Evolutionary conservation across 2,888 invertebrate genomes (phyloP), one percentile per base, ranked within the genome.

Genomic region (Fabriciana adippe): DNA sequence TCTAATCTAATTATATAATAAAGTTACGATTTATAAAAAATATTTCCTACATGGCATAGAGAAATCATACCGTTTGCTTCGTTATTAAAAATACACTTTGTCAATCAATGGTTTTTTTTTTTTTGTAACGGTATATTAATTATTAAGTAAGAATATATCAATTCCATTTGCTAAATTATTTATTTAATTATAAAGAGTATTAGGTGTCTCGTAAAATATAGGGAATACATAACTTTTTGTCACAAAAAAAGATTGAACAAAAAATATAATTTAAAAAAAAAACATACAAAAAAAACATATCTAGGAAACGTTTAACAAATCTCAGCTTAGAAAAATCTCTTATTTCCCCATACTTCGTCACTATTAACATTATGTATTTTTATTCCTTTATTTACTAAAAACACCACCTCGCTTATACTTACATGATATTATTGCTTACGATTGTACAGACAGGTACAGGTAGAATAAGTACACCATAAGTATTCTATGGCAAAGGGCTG

Each of bases 401-500:
- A 47, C 21, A 3, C 47, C 47, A 57, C 1, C 11, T 15, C 47
- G 35, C 8, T 35, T 57, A 57, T 16, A 18, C 47, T 21, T 47
- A 47, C 21, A 45, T 5, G 57, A 16, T 26, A 57, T 57, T 57
- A 57, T 57, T 57, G 57, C 57, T 21, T 57, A 57, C 47, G 21
- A 57, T 57, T 59, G 57, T 59, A 59, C 47, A n/a, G 26, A 48
- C 57, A 59, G 57, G 57, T 59, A 59, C 57, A 41, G 35, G 26
- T n/a, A 11, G n/a, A 26, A 26, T 59, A 59, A 59, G 57, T 59
- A 59, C 57, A 13, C 57, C 26, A 59, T 57, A 47, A 2, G 11
- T 48, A 48, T 47, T 59, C 11, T 47, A 59, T 59, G 57, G 47
- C 47, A 59, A 48, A 59, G 2, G n/a, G 26, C 21, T 59, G 45